Evolutionary conservation across 1,140 invertebrate genomes (phyloP), one percentile per base, ranked within the genome.

Genomic region (Mactra quadrangularis): DNA sequence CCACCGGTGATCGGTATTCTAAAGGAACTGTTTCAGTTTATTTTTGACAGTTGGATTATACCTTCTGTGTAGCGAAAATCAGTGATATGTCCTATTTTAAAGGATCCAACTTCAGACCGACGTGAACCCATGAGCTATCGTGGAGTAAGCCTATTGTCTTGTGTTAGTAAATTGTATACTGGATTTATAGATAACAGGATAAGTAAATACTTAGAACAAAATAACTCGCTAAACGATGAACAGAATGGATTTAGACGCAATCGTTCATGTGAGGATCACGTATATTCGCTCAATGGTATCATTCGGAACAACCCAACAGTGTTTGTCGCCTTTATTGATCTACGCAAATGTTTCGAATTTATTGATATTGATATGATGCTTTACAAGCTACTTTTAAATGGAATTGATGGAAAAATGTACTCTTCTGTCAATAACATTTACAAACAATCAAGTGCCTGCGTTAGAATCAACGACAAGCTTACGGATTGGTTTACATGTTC

Each of bases 11-110:
- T 41, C 38, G 38, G 19, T 27, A 27, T 55, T 55, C 31, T 62
- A 6, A 62, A 62, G 27, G 59, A 62, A 35, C 59, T 62, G 25
- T 33, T 62, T 25, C 59, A 62, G 59, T 27, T 55, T 15, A 62
- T 75, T 17, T 75, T 75, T 59, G 22, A 57, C 31, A 57, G 27
- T 3, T 62, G 64, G 7, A 31, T 57, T 3, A 64, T 71, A 13
- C 77, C 77, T 52, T 62, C 47, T 3, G 41, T 70, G 2, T 81
- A 64, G 77, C 27, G 59, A 2, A 57, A 81, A 38, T 19, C 62
- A 25, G 53, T 81, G 13, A 71, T 81, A 17, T 55, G 13, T n/a
- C 77, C 77, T 9, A 81, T 81, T 27, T 33, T 33, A 22, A 81
- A 81, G 47, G 52, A 68, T 31, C 22, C 22, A 17, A n/a, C 41